Evolutionary conservation across 1,140 invertebrate genomes (phyloP).

Genomic region (Bombus consobrinus): DNA sequence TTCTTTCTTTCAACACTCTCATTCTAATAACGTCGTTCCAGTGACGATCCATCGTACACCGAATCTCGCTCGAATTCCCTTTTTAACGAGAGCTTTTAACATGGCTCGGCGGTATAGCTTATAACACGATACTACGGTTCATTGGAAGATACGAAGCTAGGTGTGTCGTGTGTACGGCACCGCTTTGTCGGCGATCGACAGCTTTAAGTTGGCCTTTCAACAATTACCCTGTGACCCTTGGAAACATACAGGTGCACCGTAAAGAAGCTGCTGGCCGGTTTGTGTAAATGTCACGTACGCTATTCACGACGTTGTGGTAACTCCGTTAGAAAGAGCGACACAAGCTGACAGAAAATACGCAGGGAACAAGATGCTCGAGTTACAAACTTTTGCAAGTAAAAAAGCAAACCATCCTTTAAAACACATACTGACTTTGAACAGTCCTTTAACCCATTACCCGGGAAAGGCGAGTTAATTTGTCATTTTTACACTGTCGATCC

Average conservation of each 20-base stretch:
- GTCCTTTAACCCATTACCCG: too few relatives aligned
- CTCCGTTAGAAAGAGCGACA: neutral
- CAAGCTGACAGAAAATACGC: neutral
- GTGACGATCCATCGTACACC: neutral
- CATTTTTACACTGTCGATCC: too few relatives aligned
- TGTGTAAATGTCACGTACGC: slow-evolving; percentile 13
- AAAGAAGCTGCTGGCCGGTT: neutral
- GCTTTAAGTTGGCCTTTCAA: slow-evolving; percentile 22
- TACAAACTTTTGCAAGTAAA: neutral
- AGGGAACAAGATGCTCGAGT: neutral
- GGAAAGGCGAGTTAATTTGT: too few relatives aligned
- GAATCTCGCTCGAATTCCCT: slow-evolving; percentile 20
- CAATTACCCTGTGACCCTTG: slow-evolving; percentile 22
- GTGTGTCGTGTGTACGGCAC: neutral
- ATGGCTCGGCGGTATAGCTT: neutral
- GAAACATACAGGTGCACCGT: neutral
- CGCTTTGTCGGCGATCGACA: slow-evolving; percentile 1
- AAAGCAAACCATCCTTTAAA: neutral
- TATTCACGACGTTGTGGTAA: neutral
- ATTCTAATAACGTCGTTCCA: neutral
- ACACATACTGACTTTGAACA: too few relatives aligned
- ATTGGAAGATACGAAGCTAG: neutral
- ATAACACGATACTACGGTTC: slow-evolving; percentile 1
- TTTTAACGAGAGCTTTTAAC: slow-evolving; percentile 18
- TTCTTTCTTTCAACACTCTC: neutral